Percentiles rank a stretch among this genome's conserved stretches.
Conservation (phyloP, 2,888 invertebrate genomes). For the Hydropsyche betteni region DNA sequence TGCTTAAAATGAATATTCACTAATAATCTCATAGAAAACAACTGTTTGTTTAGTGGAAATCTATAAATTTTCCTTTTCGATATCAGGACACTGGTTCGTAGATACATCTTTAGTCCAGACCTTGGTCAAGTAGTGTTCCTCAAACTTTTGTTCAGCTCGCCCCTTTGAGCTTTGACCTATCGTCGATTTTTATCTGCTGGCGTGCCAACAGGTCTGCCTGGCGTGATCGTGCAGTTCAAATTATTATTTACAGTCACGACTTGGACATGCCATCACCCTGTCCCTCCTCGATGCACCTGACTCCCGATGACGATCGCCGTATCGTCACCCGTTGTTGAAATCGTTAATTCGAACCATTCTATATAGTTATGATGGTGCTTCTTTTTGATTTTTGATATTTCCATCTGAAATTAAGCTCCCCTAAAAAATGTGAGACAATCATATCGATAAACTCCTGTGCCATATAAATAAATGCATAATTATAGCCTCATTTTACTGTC, state of each 20-base stretch:
- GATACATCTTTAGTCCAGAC: not conserved
- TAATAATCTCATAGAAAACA: not conserved
- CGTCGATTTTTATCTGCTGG: constrained; percentile 16
- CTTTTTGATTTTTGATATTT: no score
- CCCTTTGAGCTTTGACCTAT: not conserved
- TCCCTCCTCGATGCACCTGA: no score
- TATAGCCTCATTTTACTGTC: constrained; percentile 19
- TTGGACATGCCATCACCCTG: not conserved
- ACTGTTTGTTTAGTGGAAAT: not conserved
- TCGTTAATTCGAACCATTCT: no score
- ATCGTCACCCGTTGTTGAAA: no score
- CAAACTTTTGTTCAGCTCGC: not conserved
- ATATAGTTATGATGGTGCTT: no score
- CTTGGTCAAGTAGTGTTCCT: not conserved
- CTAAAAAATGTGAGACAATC: no score
- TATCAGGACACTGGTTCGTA: not conserved
- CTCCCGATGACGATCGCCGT: no score
- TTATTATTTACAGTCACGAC: constrained; percentile 48
- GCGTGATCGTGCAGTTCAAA: constrained; percentile 39
- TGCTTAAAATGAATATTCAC: not conserved
- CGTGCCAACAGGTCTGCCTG: not conserved
- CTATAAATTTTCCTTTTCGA: not conserved
- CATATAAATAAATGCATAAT: constrained; percentile 20
- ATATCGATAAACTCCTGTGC: no score
- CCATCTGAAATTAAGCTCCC: no score